Base-by-base conservation (phyloP, 2,888 invertebrate genomes). In the Dichetophora obliterata region DNA sequence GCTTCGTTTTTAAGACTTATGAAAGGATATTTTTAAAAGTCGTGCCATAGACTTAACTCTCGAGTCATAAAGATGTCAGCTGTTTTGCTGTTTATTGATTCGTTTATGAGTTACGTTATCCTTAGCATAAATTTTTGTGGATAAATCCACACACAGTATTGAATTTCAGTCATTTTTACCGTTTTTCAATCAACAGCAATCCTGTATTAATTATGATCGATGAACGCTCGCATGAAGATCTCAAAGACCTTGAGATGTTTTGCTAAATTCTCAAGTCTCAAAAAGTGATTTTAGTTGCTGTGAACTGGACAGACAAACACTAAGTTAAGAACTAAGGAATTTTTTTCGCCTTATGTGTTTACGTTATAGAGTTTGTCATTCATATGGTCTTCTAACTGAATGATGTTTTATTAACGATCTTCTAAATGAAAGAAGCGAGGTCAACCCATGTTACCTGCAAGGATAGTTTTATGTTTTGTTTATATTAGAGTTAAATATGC, bases 211-310 rank as follows among this genome's bases (percentile, higher is more conserved):
- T 31, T 37, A 22, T 43, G 37, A 22, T 57, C 31, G 24, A 27
- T 22, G 9, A 59, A 24, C 59, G 19, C 24, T 34, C 34, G 24
- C 5, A n/a, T 34, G n/a, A 70, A 24, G 22, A 52, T 59, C 57
- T 5, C 16, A n/a, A 27, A 9, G 16, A 19, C 43, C 16, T 8
- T 19, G 14, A 22, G 50, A 68, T 22, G 71, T 63, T 61, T 43
- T 48, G 27, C 72, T 72, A 63, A 71, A 63, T 34, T 73, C 73
- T 73, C 73, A 63, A 73, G 63, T 73, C 63, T 61, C 73, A 61
- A 14, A 16, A 22, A 61, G 6, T 50, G 2, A 11, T 11, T 19
- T 24, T 37, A 3, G n/a, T 34, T 37, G 37, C 11, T 54, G 31
- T 22, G 27, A 61, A 27, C n/a, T 14, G 16, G 48, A 52, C 50